Evolutionary conservation across 2,888 invertebrate genomes (phyloP).

Genomic region (Pandemis corylana): DNA sequence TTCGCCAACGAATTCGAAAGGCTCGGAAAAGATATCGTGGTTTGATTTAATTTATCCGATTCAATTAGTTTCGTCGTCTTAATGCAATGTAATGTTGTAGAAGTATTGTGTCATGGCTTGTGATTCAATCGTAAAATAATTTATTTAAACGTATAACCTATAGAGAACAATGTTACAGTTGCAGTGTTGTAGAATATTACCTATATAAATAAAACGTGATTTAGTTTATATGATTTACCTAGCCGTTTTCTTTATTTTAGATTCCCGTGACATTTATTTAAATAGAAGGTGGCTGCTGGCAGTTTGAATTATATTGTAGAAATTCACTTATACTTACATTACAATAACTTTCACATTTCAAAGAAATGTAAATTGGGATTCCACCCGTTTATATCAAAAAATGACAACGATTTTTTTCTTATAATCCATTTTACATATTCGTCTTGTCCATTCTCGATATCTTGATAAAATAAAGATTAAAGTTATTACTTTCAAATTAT

Average conservation of each 20-base stretch:
- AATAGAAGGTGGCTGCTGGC: neutral
- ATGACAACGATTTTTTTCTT: neutral
- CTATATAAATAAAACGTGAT: constrained; percentile 30
- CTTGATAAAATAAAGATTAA: constrained; percentile 1
- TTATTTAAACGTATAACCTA: constrained; percentile 42
- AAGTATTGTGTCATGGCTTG: constrained; percentile 64
- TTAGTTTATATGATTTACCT: constrained; percentile 9
- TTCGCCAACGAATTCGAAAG: constrained; percentile 95
- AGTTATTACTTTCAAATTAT: neutral
- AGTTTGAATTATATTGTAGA: too few relatives aligned
- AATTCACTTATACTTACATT: neutral
- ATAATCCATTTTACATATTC: neutral
- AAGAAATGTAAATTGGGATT: neutral
- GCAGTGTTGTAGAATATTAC: constrained; percentile 11
- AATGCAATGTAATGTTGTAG: constrained; percentile 51
- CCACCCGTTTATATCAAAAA: neutral
- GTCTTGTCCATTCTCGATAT: neutral
- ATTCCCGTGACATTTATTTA: neutral
- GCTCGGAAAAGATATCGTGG: constrained; percentile 88
- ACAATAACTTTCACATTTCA: neutral
- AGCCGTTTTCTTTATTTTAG: neutral
- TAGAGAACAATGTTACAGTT: constrained; percentile 27
- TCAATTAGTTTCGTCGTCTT: constrained; percentile 41
- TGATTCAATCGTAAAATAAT: constrained; percentile 62
- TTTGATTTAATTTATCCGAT: constrained; percentile 53